Evolutionary conservation across 1,140 invertebrate genomes (phyloP), one percentile per base, ranked within the genome.

Genomic region (Drosophila miranda): DNA sequence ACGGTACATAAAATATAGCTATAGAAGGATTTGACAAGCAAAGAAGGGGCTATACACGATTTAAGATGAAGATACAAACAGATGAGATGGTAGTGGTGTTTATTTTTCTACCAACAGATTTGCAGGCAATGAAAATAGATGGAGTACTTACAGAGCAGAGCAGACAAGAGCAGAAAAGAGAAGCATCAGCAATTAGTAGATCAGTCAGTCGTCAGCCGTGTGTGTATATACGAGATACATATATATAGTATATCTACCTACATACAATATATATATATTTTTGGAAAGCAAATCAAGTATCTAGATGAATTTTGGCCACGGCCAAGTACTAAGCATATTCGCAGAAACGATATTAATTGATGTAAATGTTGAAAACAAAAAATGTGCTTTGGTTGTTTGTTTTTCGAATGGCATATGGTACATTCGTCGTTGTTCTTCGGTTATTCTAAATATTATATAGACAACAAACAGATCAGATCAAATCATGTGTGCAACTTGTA

Each of bases 91-190:
- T 49, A 54, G 49, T 46, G 57, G 59, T 56, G 73, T 77, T 81
- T 84, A 84, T 84, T 84, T 84, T 84, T 84, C 73, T 83, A 84
- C 73, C 81, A 67, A 74, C 50, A 69, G 71, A 86, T 82, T 38
- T 58, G 74, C 66, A 84, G 49, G 75, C 56, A 70, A 61, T 76
- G 64, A 61, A 69, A 61, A 59, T 55, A 67, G 68, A 54, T 58
- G 34, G 61, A 64, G 21, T 66, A 73, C 41, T 61, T 58, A 62
- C 51, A 43, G 63, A 42, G 34, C 34, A 38, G 7, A 30, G 7
- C 1, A 30, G 34, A 13, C 9, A 16, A 38, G 28, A 30, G 28
- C 7, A 30, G 7, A 30, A 2, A 13, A 38, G 11, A 38, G 34
- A 11, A 13, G 34, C 34, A 13, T 38, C 34, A 38, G 34, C 34